Conservation (phyloP, 2,888 invertebrate species). For the Drosophila nigritarsus region DNA sequence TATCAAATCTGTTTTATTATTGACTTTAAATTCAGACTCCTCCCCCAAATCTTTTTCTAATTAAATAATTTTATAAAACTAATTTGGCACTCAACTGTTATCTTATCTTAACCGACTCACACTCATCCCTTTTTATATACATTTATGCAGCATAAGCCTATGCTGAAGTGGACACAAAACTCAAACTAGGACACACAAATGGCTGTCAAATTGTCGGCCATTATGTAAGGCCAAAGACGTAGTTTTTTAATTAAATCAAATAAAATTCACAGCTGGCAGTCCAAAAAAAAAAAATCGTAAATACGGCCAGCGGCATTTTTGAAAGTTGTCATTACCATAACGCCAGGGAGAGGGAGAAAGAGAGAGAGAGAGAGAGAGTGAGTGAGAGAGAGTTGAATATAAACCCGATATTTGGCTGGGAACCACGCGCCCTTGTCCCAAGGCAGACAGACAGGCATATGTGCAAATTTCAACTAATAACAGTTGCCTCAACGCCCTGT, state of each 20-base stretch:
- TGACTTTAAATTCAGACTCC: too few species aligned
- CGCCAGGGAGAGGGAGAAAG: constrained; percentile 21
- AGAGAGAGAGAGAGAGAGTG: neutral
- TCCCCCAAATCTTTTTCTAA: neutral
- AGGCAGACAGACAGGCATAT: constrained; percentile 45
- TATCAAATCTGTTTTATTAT: neutral
- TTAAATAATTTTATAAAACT: neutral
- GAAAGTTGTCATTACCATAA: constrained; percentile 64
- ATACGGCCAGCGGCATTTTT: constrained; percentile 46
- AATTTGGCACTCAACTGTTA: constrained; percentile 1
- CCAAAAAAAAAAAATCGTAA: constrained; percentile 32
- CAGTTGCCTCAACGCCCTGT: constrained; percentile 66
- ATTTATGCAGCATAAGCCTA: neutral
- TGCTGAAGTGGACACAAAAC: constrained; percentile 4
- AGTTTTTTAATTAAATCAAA: constrained; percentile 76
- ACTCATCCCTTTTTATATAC: neutral
- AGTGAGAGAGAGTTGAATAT: constrained; percentile 18
- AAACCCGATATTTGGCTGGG: constrained; percentile 62
- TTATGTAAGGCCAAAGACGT: constrained; percentile 49
- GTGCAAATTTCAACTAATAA: constrained; percentile 66
- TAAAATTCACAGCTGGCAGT: constrained; percentile 77
- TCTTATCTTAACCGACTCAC: neutral
- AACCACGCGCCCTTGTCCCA: constrained; percentile 63
- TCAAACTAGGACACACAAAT: neutral
- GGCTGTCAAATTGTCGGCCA: constrained; percentile 48